Base-by-base conservation (phyloP, 2,888 invertebrate genomes). In the Xylocampa areola region DNA sequence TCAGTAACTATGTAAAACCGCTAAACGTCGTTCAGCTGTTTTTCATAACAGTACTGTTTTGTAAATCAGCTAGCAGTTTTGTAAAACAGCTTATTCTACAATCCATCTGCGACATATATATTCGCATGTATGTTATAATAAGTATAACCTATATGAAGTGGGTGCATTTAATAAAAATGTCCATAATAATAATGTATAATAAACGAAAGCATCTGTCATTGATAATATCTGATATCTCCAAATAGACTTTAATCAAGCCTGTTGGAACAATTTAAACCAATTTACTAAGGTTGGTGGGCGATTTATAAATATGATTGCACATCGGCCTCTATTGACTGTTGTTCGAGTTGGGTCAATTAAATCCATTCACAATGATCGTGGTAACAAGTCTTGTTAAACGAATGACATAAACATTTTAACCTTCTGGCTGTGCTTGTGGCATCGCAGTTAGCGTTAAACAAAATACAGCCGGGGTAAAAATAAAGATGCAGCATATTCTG, bases 211-310 rank as follows among this genome's bases (percentile, higher is more conserved):
- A 51, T 44, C 61, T 61, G 54, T 65, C 66, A 69, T 59, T 70
- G 68, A 68, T 66, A 71, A 68, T 73, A 71, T 76, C 57, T 71
- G 61, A 44, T 62, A 73, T 77, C 73, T 79, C 74, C 71, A 81
- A 88, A 88, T 87, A 86, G 81, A 80, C 76, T 79, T 79, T 84
- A 89, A 89, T 89, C 80, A 86, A 88, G 86, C 84, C 84, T 78
- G 85, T 89, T 88, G 85, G 79, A 71, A 78, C 85, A 84, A 89
- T 85, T 89, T 87, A 80, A 86, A 78, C 81, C 88, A 91, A 90
- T 89, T 90, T 84, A 82, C 76, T 74, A 76, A 78, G 75, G 78
- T 78, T 83, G 75, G 84, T 85, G 82, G 82, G 81, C 79, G 84
- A 80, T 81, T 82, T 82, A 82, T 81, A 76, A 70, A 75, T 86